These are phyloP conservation scores for Myiozetetes cayanensis DNA, from an alignment of 2,113 vertebrate species.

Conservation along the genomic window DNA sequence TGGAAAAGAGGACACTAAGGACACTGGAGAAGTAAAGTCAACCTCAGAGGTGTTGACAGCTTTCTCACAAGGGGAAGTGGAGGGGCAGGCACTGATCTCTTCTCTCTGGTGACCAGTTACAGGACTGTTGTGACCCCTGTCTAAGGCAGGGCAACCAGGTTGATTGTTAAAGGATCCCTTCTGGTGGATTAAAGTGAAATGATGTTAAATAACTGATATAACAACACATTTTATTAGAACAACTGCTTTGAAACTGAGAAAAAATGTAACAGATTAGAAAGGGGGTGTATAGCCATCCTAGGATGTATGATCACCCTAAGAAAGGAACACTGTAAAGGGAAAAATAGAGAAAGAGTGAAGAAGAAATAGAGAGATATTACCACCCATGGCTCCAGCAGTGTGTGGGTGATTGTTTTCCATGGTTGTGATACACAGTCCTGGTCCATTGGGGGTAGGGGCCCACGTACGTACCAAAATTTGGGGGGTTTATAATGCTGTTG, in stretches of 20 bases:
- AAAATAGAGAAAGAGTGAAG: neutral
- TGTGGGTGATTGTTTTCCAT: neutral
- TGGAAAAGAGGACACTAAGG: neutral
- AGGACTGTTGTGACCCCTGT: neutral
- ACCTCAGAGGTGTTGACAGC: neutral
- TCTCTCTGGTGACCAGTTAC: neutral
- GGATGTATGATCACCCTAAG: neutral
- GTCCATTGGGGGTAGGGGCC: neutral
- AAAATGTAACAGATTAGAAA: neutral
- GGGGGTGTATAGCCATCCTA: neutral
- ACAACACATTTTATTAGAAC: neutral
- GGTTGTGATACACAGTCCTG: rapidly evolving
- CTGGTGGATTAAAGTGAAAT: neutral
- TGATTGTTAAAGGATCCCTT: neutral
- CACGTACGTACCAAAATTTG: neutral
- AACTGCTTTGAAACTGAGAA: rapidly evolving
- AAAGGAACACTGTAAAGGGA: neutral
- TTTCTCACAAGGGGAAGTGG: neutral
- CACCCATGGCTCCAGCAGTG: neutral
- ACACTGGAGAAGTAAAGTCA: neutral
- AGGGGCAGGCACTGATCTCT: neutral
- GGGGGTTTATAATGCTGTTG: rapidly evolving
- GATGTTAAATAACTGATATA: neutral
- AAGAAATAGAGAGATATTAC: neutral
- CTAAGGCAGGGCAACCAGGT: neutral